Conservation (phyloP, 2,797 vertebrate species). For the Cynodonichthys magdalenae region DNA sequence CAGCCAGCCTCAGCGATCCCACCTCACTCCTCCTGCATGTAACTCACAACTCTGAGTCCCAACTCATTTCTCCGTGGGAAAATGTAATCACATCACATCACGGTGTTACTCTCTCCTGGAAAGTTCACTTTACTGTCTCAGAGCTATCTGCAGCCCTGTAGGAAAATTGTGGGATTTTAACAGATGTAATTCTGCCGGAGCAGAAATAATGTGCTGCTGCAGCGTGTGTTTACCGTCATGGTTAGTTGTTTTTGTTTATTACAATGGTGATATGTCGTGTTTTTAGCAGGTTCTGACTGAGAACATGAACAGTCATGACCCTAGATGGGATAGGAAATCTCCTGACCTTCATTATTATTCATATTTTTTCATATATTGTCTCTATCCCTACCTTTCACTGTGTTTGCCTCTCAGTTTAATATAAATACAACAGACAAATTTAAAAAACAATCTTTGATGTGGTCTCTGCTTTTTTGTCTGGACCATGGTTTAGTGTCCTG, state of each 20-base stretch:
- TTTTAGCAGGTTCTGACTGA: slow-evolving; percentile 74
- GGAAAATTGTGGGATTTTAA: slow-evolving; percentile 52
- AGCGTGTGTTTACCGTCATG: slow-evolving; percentile 9
- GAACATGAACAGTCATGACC: slow-evolving; percentile 70
- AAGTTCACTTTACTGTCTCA: slow-evolving; percentile 47
- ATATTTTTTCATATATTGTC: background rate
- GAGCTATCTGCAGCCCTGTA: slow-evolving; percentile 43
- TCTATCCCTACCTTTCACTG: background rate
- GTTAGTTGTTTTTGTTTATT: slow-evolving; percentile 38
- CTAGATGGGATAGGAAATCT: slow-evolving; percentile 60
- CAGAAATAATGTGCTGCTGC: slow-evolving; percentile 41
- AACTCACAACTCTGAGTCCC: slow-evolving; percentile 22
- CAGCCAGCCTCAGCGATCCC: slow-evolving; percentile 34
- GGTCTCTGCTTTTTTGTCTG: slow-evolving; percentile 21
- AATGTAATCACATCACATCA: slow-evolving; percentile 56
- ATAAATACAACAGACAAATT: background rate
- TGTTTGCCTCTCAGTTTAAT: background rate
- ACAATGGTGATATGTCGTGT: slow-evolving; percentile 41
- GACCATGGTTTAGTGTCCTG: slow-evolving; percentile 23
- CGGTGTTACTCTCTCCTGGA: slow-evolving; percentile 29
- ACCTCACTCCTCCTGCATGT: slow-evolving; percentile 41
- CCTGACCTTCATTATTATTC: slow-evolving; percentile 30
- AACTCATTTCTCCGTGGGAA: slow-evolving; percentile 40
- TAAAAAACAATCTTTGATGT: background rate
- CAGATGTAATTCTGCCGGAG: slow-evolving; percentile 45